Conservation (phyloP, 1,140 invertebrate species). For the Trichomalopsis sarcophagae region DNA sequence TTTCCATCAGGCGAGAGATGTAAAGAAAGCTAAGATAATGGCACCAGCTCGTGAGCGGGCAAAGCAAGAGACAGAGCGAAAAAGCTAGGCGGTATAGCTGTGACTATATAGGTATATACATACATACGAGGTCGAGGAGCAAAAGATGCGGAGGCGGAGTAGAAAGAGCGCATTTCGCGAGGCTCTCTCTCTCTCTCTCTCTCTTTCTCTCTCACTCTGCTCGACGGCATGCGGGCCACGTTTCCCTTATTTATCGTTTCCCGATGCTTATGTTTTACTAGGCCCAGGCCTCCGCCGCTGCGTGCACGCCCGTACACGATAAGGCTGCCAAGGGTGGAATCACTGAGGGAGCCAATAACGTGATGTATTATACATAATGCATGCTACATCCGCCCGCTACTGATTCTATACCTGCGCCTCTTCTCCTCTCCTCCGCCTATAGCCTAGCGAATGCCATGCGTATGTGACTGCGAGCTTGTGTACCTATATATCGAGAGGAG, state of each 20-base stretch:
- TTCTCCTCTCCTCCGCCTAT: neutral
- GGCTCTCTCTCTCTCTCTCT: slow-evolving; percentile 5
- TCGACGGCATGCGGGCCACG: slow-evolving; percentile 71
- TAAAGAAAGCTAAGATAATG: slow-evolving; percentile 43
- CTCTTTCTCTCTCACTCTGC: too few species aligned
- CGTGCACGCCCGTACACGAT: slow-evolving; percentile 64
- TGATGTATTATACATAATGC: slow-evolving; percentile 76
- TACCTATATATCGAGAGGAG: neutral
- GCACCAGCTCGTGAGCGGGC: neutral
- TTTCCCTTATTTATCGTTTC: slow-evolving; percentile 75
- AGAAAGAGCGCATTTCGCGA: slow-evolving; percentile 49
- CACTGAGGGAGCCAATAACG: slow-evolving; percentile 75
- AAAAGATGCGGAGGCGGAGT: slow-evolving; percentile 17
- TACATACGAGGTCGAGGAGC: neutral
- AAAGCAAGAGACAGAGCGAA: slow-evolving; percentile 23
- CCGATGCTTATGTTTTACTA: slow-evolving; percentile 75
- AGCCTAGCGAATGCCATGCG: neutral
- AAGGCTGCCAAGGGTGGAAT: slow-evolving; percentile 73
- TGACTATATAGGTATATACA: neutral
- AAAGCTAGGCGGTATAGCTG: neutral
- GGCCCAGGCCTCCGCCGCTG: slow-evolving; percentile 55
- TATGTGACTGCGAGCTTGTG: neutral
- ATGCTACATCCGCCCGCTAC: slow-evolving; percentile 63
- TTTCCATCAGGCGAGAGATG: slow-evolving; percentile 3
- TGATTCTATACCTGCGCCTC: slow-evolving; percentile 24